Conservation (phyloP, 2,888 invertebrate genomes). For the Lasioglossum morio region DNA sequence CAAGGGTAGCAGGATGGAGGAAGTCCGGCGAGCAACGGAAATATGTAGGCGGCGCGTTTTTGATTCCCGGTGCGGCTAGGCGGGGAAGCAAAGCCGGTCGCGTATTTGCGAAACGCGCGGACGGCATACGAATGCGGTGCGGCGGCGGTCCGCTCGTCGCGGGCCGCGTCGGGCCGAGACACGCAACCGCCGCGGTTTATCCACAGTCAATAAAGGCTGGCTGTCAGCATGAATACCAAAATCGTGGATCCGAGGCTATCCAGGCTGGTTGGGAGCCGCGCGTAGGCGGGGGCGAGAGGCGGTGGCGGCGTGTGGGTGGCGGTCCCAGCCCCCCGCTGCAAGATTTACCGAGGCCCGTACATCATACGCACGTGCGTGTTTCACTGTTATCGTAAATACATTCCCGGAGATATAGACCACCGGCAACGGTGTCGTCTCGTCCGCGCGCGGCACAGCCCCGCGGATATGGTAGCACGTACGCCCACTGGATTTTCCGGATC, state of each 20-base stretch:
- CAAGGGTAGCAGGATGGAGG: neutral
- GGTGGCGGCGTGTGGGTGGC: conserved; percentile 4
- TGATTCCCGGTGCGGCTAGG: conserved; percentile 62
- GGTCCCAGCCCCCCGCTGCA: conserved; percentile 57
- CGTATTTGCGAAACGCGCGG: conserved; percentile 70
- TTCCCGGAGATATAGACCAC: conserved; percentile 46
- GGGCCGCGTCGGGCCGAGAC: conserved; percentile 51
- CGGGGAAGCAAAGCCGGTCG: conserved; percentile 70
- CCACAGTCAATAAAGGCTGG: conserved; percentile 82
- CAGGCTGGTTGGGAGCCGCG: conserved; percentile 16
- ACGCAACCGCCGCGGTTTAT: conserved; percentile 75
- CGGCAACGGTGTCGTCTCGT: conserved; percentile 17
- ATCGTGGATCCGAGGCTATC: conserved; percentile 64
- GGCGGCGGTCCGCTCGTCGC: conserved; percentile 25
- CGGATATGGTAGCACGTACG: conserved; percentile 21
- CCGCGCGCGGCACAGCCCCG: neutral
- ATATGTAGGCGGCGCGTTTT: conserved; percentile 61
- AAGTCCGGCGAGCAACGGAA: conserved; percentile 42
- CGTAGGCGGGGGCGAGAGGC: neutral
- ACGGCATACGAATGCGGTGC: conserved; percentile 69
- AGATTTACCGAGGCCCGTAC: conserved; percentile 71
- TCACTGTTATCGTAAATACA: conserved; percentile 64
- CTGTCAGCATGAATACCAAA: conserved; percentile 82
- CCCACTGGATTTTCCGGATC: conserved; percentile 44
- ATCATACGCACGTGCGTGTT: conserved; percentile 73